These are phyloP conservation scores for Mnemiopsis leidyi DNA, from an alignment of 37 sponge, comb jelly and placozoan genomes.

Conservation along the genomic window DNA sequence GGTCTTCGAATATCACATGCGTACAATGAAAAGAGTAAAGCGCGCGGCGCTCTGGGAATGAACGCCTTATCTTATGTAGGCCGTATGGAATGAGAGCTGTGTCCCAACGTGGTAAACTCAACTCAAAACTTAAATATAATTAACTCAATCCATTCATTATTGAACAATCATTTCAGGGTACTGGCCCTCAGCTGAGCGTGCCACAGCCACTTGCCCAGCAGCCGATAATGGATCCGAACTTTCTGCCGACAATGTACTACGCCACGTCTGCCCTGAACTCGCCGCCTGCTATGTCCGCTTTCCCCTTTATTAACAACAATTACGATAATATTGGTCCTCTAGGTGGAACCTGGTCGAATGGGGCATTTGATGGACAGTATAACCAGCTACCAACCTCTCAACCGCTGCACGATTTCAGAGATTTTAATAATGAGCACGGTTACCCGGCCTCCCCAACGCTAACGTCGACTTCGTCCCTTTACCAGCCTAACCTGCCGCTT, in stretches of 20 bases:
- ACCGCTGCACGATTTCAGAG: conserved; percentile 43
- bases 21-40: not conserved
- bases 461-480: conserved; percentile 3
- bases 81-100: too few relatives aligned
- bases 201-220: conserved; percentile 55
- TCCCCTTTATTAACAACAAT: conserved; percentile 62
- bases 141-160: not conserved
- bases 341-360: conserved; percentile 53
- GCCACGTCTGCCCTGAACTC: conserved; percentile 64
- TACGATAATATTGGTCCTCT: conserved; percentile 52
- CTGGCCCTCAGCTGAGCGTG: conserved; percentile 53
- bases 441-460: conserved; percentile 62
- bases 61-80: too few relatives aligned
- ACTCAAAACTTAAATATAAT: too few relatives aligned
- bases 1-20: not conserved
- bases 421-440: conserved; percentile 26
- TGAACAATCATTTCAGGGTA: not conserved
- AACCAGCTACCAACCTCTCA: conserved; percentile 59
- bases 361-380: conserved; percentile 52
- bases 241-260: conserved; percentile 57
- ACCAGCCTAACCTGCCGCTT: conserved; percentile 49
- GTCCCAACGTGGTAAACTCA: too few relatives aligned
- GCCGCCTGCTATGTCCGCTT: conserved; percentile 62
- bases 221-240: conserved; percentile 62
- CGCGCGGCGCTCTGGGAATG: not conserved